Base-by-base conservation (phyloP, 1,140 invertebrate genomes). In the Plodia interpunctella region DNA sequence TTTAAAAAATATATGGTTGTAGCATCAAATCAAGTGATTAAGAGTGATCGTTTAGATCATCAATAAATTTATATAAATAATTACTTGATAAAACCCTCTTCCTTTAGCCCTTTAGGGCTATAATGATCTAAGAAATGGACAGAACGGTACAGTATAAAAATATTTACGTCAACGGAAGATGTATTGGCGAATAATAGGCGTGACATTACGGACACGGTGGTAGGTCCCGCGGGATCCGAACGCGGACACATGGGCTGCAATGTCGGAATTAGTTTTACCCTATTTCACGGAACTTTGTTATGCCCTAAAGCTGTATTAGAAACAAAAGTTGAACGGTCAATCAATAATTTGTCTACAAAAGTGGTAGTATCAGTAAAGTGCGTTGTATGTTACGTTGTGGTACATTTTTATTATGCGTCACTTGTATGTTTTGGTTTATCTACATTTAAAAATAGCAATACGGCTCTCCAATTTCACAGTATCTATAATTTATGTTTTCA, bases 161-260 rank as follows among this genome's bases (percentile, higher is more conserved):
- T 85, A 82, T 84, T 84, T 72, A 80, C 80, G 78, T 74, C 69
- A 77, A 66, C 70, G 35, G 65, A 80, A 85, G 83, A 88, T 82
- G 81, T 87, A 88, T 88, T 72, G 83, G 70, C 59, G 70, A 80
- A 80, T 87, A 86, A 88, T 87, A 87, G 77, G 76, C 86, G 82
- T 88, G 76, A 88, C 86, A 87, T 87, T 83, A 79, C 70, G 68
- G 67, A 58, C 70, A 59, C 54, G 52, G 30, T 65, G 65, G 68
- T 74, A 72, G 72, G 72, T 74, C 79, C 75, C 83, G 53, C 80
- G 83, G 85, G 85, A 84, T 72, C 80, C 70, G 63, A 86, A 87
- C 79, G 66, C 57, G 65, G 72, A 73, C 85, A 88, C 86, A 88
- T 88, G 86, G 76, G 62, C 53, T 59, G 66, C 74, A 62, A 62